Percentiles rank a stretch among this genome's conserved stretches.
These are phyloP conservation scores for Neogale vison DNA, from an alignment of 2,113 vertebrate genomes.

Conservation along the genomic window DNA sequence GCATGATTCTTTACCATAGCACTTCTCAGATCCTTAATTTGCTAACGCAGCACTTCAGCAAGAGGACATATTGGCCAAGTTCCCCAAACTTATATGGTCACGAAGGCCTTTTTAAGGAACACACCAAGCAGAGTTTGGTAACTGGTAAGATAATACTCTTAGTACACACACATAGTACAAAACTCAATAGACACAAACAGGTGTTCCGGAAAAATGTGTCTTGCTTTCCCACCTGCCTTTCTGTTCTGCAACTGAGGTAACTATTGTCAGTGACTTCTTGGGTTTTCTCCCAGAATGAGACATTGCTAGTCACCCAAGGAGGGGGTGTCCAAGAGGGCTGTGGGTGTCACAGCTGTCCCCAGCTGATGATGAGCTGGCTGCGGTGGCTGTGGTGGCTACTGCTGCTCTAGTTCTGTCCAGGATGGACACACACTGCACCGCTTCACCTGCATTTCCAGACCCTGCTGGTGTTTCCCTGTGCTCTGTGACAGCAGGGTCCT, in stretches of 20 bases:
- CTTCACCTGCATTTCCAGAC: background rate
- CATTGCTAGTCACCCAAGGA: background rate
- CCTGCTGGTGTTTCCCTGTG: background rate
- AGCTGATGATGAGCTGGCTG: background rate
- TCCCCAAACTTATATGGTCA: background rate
- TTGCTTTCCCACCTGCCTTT: background rate
- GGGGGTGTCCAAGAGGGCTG: background rate
- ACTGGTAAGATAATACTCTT: background rate
- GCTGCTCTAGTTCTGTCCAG: background rate
- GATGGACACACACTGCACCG: too few relatives aligned
- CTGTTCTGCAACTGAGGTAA: background rate
- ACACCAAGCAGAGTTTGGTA: background rate
- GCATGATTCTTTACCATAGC: background rate
- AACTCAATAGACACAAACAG: background rate
- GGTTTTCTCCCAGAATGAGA: background rate
- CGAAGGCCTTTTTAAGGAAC: background rate
- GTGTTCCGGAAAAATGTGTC: background rate
- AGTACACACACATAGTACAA: background rate
- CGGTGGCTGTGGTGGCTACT: background rate
- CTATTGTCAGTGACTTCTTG: background rate
- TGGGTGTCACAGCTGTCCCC: background rate
- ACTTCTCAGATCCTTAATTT: background rate
- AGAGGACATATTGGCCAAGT: background rate
- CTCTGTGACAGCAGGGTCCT: background rate
- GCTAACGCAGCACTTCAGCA: rapidly evolving